phyloP scores from a whole-genome alignment of 2,113 vertebrate species.

The Lathamus discolor region DNA sequence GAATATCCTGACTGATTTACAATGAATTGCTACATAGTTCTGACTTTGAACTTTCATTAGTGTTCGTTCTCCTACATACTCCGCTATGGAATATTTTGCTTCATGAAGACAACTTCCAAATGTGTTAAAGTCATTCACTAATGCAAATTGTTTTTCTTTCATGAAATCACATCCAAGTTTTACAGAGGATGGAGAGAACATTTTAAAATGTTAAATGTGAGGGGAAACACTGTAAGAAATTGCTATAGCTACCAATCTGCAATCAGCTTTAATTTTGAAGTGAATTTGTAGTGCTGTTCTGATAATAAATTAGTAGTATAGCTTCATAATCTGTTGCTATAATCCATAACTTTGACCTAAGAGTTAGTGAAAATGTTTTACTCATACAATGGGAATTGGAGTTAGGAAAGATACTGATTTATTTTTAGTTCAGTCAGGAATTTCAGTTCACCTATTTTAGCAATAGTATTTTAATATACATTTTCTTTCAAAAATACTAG shows the following conservation, averaged over 20 bases:
- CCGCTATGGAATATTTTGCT: slow-evolving; percentile 50
- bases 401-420: background rate
- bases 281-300: slow-evolving; percentile 5
- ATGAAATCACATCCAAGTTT: slow-evolving; percentile 45
- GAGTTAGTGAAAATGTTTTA: background rate
- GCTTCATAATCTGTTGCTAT: slow-evolving; percentile 23
- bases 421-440: background rate
- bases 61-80: slow-evolving; percentile 20
- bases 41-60: slow-evolving; percentile 36
- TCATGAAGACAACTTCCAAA: slow-evolving; percentile 54
- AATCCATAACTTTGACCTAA: background rate
- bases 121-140: slow-evolving; percentile 48
- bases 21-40: background rate
- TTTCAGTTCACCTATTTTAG: background rate
- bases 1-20: slow-evolving; percentile 37
- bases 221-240: slow-evolving; percentile 24
- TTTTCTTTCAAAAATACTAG: background rate
- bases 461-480: background rate
- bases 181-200: background rate
- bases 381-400: background rate
- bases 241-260: slow-evolving; percentile 1
- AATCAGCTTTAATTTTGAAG: slow-evolving; percentile 45
- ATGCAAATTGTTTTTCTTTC: slow-evolving; percentile 57
- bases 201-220: slow-evolving; percentile 59
- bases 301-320: slow-evolving; percentile 11